Percentiles rank a stretch among this genome's conserved stretches.
Conservation (phyloP, 2,113 vertebrate genomes). For the Malurus alboscapulatus region DNA sequence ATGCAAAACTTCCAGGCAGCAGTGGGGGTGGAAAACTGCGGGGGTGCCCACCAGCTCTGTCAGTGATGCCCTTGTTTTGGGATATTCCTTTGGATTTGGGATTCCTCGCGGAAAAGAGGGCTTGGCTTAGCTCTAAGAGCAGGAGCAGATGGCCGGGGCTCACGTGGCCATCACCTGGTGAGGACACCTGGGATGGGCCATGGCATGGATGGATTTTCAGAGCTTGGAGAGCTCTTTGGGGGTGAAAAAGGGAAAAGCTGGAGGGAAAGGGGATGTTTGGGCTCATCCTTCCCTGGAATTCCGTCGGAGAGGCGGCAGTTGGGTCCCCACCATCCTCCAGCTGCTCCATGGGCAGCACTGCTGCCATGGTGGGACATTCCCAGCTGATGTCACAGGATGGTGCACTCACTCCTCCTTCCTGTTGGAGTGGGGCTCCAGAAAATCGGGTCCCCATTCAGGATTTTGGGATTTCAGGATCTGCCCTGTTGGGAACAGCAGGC, state of each 20-base stretch:
- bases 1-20: background rate
- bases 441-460: background rate
- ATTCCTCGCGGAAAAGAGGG: background rate
- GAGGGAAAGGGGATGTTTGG: accelerated
- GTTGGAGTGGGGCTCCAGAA: background rate
- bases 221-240: background rate
- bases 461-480: background rate
- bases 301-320: background rate
- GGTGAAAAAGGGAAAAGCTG: background rate
- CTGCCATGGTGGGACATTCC: background rate
- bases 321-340: background rate
- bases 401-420: background rate
- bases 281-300: accelerated
- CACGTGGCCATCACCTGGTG: background rate
- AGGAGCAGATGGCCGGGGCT: background rate
- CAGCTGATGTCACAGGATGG: background rate
- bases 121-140: background rate
- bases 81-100: conserved; percentile 36
- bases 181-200: background rate
- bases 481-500: background rate
- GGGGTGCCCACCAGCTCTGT: background rate
- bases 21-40: background rate
- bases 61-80: background rate
- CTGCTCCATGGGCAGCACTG: accelerated
- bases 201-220: background rate